These are phyloP conservation scores for Melospiza georgiana DNA, from an alignment of 2,113 vertebrate genomes.

Conservation along the genomic window DNA sequence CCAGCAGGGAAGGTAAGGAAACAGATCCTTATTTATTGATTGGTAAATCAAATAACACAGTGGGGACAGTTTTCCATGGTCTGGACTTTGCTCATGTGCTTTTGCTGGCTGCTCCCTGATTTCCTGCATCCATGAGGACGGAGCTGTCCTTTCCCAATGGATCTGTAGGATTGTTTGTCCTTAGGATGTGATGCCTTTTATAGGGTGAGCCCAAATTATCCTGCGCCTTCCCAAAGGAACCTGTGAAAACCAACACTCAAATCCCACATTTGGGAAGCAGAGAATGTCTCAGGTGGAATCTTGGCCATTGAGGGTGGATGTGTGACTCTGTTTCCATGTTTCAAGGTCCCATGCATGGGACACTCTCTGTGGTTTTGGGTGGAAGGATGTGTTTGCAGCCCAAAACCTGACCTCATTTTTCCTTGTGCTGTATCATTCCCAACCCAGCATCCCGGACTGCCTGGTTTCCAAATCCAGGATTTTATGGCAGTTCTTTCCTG, in stretches of 20 bases:
- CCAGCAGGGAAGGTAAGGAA: background rate
- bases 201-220: background rate
- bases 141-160: accelerated
- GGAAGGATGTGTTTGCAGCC: background rate
- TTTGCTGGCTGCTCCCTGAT: background rate
- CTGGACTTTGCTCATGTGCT: background rate
- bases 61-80: accelerated
- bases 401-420: background rate
- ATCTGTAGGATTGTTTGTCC: background rate
- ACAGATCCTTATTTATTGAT: background rate
- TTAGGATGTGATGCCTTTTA: accelerated
- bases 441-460: background rate
- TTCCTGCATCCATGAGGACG: background rate
- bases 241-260: accelerated
- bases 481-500: background rate
- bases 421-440: accelerated
- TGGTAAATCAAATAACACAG: accelerated
- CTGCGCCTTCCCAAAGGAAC: accelerated
- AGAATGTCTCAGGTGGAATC: accelerated
- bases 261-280: accelerated
- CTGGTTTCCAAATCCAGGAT: background rate
- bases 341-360: accelerated
- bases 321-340: accelerated
- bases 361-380: accelerated
- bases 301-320: background rate